Percentiles rank a stretch among this genome's conserved stretches.
phyloP scores from a whole-genome alignment of 1,140 invertebrate genomes.

The Drosophila equinoxialis region DNA sequence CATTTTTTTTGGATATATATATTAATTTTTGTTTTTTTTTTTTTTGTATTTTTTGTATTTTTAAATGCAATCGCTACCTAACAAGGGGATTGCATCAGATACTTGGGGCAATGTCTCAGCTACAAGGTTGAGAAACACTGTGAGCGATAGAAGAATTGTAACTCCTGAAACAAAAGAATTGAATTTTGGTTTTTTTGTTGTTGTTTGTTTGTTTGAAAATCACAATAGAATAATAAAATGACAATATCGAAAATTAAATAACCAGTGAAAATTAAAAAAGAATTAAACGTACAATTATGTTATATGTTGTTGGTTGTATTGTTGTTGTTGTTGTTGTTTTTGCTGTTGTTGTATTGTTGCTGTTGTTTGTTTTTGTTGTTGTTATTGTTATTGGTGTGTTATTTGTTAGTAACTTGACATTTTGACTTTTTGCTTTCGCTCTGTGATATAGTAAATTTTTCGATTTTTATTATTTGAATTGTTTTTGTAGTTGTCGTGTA shows the following conservation, averaged over 20 bases:
- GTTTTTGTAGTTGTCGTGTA: constrained; percentile 6
- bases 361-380: background rate
- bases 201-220: constrained; percentile 68
- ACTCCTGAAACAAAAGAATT: constrained; percentile 95
- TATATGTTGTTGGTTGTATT: constrained; percentile 42
- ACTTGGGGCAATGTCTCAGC: constrained; percentile 97
- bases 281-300: constrained; percentile 72
- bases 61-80: constrained; percentile 89
- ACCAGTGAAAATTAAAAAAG: constrained; percentile 51
- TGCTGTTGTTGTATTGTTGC: constrained; percentile 5
- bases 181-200: constrained; percentile 13
- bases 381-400: constrained; percentile 29
- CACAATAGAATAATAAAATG: constrained; percentile 77
- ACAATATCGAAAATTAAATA: constrained; percentile 62
- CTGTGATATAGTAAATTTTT: background rate
- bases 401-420: constrained; percentile 32
- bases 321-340: constrained; percentile 16
- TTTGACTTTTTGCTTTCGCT: constrained; percentile 33
- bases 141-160: constrained; percentile 99
- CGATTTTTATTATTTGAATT: background rate
- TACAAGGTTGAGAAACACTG: constrained; percentile 99
- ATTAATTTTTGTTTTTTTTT: constrained; percentile 40
- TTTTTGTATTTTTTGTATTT: constrained; percentile 70
- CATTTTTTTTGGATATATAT: constrained; percentile 55
- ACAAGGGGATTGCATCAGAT: constrained; percentile 96